Base-by-base conservation (phyloP, 1,140 invertebrate species). In the Akabosia matsudoensis region DNA sequence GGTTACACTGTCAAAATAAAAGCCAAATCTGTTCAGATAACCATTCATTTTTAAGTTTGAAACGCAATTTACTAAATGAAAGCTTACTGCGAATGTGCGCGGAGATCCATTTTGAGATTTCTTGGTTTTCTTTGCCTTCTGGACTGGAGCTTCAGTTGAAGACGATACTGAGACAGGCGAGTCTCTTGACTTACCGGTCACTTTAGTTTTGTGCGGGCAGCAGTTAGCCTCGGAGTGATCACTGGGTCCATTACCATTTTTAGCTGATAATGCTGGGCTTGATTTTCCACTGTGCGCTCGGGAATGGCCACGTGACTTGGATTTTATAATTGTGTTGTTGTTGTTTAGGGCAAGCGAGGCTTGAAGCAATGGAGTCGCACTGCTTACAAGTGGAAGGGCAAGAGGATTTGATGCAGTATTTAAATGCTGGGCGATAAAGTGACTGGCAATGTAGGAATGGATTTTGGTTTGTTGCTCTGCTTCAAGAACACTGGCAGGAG, bases 1-100 rank as follows among this genome's bases (percentile, higher is more conserved):
- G 96, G 85, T 96, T 95, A 85, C 96, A 98, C 85, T 97, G 92
- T 84, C 97, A 97, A 13, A 18, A 73, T 61, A 45, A 56, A 7
- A 45, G 22, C 14, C 14, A 56, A 56, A 4, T 7, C 7, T 56
- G 3, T 56, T 56, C 3, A 13, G n/a, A 13, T 16, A 16, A 4
- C 22, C 3, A 22, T 56, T 22, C 24, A 4, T 56, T 22, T 56
- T 56, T 56, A 3, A n/a, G 10, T 22, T 56, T 56, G 13, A 56
- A 56, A 22, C 4, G 14, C 13, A 22, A 13, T 4, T 56, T 10
- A 13, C 14, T 56, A 24, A 70, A 70, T 33, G 10, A 56, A 56
- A 24, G 37, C 33, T 52, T 80, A 80, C 79, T 75, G 78, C 77
- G 74, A 80, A 80, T 33, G 79, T 80, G 33, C 79, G 74, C 52